Conservation (phyloP, 1,140 invertebrate species). For the Maconellicoccus hirsutus region DNA sequence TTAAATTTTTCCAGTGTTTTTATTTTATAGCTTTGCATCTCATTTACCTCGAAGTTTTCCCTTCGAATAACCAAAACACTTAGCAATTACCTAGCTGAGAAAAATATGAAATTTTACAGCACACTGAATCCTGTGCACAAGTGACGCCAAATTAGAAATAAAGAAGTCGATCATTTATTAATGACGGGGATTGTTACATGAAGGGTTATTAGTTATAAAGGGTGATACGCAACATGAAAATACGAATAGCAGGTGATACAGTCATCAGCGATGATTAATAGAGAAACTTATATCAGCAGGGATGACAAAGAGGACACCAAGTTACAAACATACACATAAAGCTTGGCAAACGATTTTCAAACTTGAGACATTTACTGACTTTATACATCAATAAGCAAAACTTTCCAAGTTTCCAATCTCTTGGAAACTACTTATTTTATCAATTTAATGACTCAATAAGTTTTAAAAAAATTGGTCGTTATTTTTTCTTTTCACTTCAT, state of each 20-base stretch:
- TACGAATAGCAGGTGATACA: neutral
- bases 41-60: too few relatives aligned
- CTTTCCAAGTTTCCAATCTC: too few relatives aligned
- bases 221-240: neutral
- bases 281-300: neutral
- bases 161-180: too few relatives aligned
- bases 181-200: neutral
- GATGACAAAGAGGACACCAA: neutral
- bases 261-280: constrained; percentile 1
- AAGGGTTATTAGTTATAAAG: neutral
- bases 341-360: neutral
- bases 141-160: too few relatives aligned
- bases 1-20: neutral
- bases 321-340: neutral
- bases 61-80: too few relatives aligned
- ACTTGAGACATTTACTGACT: neutral
- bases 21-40: neutral
- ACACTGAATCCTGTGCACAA: too few relatives aligned
- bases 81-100: too few relatives aligned
- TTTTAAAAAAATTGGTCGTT: neutral
- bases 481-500: neutral
- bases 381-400: too few relatives aligned
- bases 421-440: neutral
- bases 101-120: too few relatives aligned
- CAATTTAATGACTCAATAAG: neutral